Conservation (phyloP, 1,140 invertebrate species). For the Microplitis demolitor region DNA sequence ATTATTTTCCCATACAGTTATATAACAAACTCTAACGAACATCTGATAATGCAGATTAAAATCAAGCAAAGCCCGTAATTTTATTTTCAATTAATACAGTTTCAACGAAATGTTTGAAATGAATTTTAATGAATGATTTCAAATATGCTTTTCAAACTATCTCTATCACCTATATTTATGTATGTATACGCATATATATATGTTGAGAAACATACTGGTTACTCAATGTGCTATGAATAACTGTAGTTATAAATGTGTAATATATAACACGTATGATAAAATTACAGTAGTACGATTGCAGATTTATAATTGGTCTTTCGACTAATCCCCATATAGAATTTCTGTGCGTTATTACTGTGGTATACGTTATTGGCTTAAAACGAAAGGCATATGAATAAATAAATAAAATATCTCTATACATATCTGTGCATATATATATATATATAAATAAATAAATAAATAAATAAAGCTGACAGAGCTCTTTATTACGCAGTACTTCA, state of each 20-base stretch:
- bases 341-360: background rate
- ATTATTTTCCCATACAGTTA: too few species aligned
- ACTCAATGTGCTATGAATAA: too few species aligned
- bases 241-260: background rate
- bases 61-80: too few species aligned
- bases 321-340: background rate
- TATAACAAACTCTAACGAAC: too few species aligned
- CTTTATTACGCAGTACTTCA: conserved; percentile 23
- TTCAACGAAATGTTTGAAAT: too few species aligned
- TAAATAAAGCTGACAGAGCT: conserved; percentile 18
- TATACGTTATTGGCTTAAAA: background rate
- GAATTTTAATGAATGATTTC: too few species aligned
- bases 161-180: too few species aligned
- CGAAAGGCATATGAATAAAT: background rate
- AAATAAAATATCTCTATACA: background rate
- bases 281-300: background rate
- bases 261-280: background rate
- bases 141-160: too few species aligned
- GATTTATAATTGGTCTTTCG: background rate
- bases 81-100: too few species aligned
- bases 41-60: too few species aligned
- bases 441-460: background rate
- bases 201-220: too few species aligned
- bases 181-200: too few species aligned
- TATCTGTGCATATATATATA: background rate